Percentiles rank a stretch among this genome's conserved stretches.
Evolutionary conservation across 1,140 invertebrate species (phyloP).

Genomic region (Drosophila eugracilis): DNA sequence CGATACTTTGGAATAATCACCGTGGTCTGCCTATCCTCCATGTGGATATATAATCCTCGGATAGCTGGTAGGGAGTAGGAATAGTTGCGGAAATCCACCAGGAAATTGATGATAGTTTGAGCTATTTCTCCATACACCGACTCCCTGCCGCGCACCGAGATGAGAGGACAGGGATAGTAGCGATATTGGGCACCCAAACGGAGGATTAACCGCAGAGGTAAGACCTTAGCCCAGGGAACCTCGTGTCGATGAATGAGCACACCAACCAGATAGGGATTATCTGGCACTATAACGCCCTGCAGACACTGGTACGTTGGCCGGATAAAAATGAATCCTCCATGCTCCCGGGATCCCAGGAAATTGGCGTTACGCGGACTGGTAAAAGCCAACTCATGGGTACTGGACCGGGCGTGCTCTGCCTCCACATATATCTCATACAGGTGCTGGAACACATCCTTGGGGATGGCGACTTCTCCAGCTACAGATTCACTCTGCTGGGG

Average conservation of each 20-base stretch:
- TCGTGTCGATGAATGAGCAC: conserved; percentile 95
- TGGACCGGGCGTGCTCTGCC: conserved; percentile 90
- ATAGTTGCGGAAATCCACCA: conserved; percentile 95
- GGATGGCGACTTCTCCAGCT: conserved; percentile 87
- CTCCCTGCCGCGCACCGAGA: conserved; percentile 92
- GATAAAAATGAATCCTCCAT: conserved; percentile 94
- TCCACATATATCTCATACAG: conserved; percentile 91
- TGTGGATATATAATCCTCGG: conserved; percentile 92
- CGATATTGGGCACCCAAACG: conserved; percentile 94
- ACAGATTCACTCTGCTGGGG: conserved; percentile 23
- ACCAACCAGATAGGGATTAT: conserved; percentile 91
- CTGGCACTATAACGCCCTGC: conserved; percentile 90
- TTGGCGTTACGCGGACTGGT: conserved; percentile 87
- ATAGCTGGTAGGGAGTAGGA: conserved; percentile 93
- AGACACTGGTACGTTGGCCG: conserved; percentile 93
- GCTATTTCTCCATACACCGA: conserved; percentile 95
- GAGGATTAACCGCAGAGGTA: conserved; percentile 87
- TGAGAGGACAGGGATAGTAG: conserved; percentile 94
- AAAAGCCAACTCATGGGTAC: conserved; percentile 89
- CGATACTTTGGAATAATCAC: conserved; percentile 93
- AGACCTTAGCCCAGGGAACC: conserved; percentile 94
- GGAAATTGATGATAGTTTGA: conserved; percentile 95
- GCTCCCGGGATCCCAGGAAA: conserved; percentile 92
- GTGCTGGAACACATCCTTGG: conserved; percentile 92
- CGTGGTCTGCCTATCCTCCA: conserved; percentile 93